Conservation (phyloP, 2,888 invertebrate genomes). For the Cactoblastis cactorum region DNA sequence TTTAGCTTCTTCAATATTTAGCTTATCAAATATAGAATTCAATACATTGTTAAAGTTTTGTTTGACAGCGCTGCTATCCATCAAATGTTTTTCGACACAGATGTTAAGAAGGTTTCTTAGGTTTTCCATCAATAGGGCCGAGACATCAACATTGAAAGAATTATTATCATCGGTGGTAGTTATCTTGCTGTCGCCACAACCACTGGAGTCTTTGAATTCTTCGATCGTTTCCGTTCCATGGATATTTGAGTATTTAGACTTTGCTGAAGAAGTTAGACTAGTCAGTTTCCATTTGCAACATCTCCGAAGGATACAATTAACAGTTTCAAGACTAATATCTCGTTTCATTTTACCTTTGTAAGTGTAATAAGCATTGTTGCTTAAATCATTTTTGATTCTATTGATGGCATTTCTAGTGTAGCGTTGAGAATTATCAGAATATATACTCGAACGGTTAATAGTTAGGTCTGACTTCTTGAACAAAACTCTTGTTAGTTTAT, state of each 20-base stretch:
- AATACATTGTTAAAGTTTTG: slow-evolving; percentile 47
- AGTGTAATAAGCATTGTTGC: slow-evolving; percentile 32
- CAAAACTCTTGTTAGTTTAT: slow-evolving; percentile 38
- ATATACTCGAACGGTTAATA: slow-evolving; percentile 44
- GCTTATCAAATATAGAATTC: slow-evolving; percentile 43
- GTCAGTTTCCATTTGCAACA: slow-evolving; percentile 43
- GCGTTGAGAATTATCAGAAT: slow-evolving; percentile 41
- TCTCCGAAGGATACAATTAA: slow-evolving; percentile 52
- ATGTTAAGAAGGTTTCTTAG: slow-evolving; percentile 46
- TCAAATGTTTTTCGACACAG: slow-evolving; percentile 50
- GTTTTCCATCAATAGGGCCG: slow-evolving; percentile 49
- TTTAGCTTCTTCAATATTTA: slow-evolving; percentile 11
- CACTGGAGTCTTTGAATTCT: slow-evolving; percentile 40
- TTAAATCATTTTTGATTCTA: slow-evolving; percentile 39
- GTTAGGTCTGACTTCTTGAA: slow-evolving; percentile 52
- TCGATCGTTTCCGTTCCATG: slow-evolving; percentile 37
- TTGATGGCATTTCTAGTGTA: slow-evolving; percentile 36
- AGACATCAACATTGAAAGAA: slow-evolving; percentile 37
- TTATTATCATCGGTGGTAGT: slow-evolving; percentile 16
- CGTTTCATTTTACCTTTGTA: slow-evolving; percentile 44
- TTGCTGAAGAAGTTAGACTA: slow-evolving; percentile 33
- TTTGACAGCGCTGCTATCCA: slow-evolving; percentile 41
- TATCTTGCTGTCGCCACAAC: slow-evolving; percentile 45
- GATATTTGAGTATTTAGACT: slow-evolving; percentile 41
- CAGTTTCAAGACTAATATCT: slow-evolving; percentile 63